Conservation (phyloP, 1,140 invertebrate species). For the Telenomus remus region DNA sequence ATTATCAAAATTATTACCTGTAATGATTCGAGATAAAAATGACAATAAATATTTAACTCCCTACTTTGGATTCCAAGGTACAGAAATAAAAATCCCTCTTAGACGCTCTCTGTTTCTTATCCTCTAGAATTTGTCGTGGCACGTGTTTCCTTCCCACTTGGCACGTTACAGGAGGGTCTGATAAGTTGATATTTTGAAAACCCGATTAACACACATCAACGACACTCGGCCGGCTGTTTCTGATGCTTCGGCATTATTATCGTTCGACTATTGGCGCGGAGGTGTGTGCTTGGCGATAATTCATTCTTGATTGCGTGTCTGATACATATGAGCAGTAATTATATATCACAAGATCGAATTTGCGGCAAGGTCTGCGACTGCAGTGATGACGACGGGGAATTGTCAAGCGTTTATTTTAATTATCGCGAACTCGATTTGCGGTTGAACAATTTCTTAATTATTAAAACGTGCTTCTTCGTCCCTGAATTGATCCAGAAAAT, state of each 20-base stretch:
- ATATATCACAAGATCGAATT: constrained; percentile 56
- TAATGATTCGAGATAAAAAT: constrained; percentile 33
- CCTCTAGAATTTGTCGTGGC: too few relatives aligned
- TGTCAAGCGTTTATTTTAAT: constrained; percentile 45
- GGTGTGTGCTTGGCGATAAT: constrained; percentile 69
- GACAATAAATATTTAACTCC: constrained; percentile 16
- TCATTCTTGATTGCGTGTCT: constrained; percentile 75
- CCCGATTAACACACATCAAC: constrained; percentile 74
- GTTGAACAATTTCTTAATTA: constrained; percentile 10
- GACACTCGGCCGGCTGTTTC: constrained; percentile 70
- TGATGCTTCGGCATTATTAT: constrained; percentile 73
- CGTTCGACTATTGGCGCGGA: constrained; percentile 63
- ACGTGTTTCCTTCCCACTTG: too few relatives aligned
- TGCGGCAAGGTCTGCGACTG: constrained; percentile 45
- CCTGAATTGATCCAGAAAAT: too few relatives aligned
- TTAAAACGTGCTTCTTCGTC: too few relatives aligned
- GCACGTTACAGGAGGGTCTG: constrained; percentile 7
- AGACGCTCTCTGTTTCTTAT: background rate
- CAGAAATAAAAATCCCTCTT: background rate
- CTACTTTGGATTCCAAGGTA: too few relatives aligned
- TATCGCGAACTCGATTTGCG: constrained; percentile 21
- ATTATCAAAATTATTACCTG: constrained; percentile 49
- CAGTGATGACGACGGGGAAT: constrained; percentile 15
- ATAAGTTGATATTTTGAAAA: constrained; percentile 60
- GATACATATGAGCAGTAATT: constrained; percentile 74